Evolutionary conservation across 2,113 vertebrate species (phyloP).

Genomic region (Spea bombifrons): DNA sequence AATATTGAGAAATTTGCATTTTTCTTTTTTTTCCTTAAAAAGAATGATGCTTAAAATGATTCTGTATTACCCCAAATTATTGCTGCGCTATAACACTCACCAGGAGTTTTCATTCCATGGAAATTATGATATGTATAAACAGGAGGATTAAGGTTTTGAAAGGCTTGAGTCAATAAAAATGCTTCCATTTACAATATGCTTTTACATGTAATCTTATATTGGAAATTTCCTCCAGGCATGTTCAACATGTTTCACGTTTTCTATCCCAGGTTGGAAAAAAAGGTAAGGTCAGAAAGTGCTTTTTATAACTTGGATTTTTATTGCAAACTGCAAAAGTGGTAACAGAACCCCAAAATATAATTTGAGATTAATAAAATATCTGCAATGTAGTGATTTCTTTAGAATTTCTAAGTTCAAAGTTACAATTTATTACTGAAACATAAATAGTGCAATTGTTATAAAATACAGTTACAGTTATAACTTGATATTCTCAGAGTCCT

Average conservation of each 20-base stretch:
- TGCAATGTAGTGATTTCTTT: too few species aligned
- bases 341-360: too few species aligned
- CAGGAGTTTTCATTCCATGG: background rate
- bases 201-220: conserved; percentile 9
- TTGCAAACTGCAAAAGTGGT: too few species aligned
- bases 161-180: conserved; percentile 12
- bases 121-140: conserved; percentile 20
- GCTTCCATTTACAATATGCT: conserved; percentile 14
- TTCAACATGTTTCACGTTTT: background rate
- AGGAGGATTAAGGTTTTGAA: conserved; percentile 24
- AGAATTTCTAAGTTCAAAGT: too few species aligned
- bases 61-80: background rate
- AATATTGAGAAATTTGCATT: too few species aligned
- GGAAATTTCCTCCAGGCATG: conserved; percentile 23
- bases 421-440: too few species aligned
- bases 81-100: background rate
- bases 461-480: too few species aligned
- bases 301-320: too few species aligned
- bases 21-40: too few species aligned
- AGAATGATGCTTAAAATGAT: background rate
- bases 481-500: too few species aligned
- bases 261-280: background rate
- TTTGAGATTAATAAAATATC: too few species aligned
- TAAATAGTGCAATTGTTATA: too few species aligned
- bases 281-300: background rate